These are phyloP conservation scores for Poeciliopsis retropinna DNA, from an alignment of 2,113 vertebrate genomes.

Conservation along the genomic window DNA sequence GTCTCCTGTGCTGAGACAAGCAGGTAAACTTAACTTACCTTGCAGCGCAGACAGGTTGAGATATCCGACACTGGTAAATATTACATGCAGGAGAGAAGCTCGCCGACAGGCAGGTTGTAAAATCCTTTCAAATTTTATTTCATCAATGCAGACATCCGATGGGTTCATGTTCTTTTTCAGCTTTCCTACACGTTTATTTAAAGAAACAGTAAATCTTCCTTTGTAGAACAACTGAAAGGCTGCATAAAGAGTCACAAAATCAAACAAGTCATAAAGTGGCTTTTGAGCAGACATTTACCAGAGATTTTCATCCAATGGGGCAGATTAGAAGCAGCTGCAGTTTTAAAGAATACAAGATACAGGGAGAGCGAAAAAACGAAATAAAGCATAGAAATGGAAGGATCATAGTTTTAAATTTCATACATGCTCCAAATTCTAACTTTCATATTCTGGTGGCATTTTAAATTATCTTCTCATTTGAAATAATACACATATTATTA, in stretches of 20 bases:
- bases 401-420: too few species aligned
- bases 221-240: not conserved
- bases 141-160: slow-evolving; percentile 21
- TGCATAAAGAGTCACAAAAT: not conserved
- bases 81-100: slow-evolving; percentile 68
- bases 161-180: slow-evolving; percentile 1
- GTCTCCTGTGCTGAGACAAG: slow-evolving; percentile 46
- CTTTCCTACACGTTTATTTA: not conserved
- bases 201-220: slow-evolving; percentile 2
- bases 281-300: slow-evolving; percentile 1
- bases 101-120: slow-evolving; percentile 53
- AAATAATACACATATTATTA: too few species aligned
- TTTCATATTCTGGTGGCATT: too few species aligned
- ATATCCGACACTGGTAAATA: slow-evolving; percentile 77
- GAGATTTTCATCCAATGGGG: not conserved
- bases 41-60: slow-evolving; percentile 57
- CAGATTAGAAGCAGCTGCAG: not conserved
- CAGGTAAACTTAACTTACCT: slow-evolving; percentile 66
- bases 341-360: not conserved
- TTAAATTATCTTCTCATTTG: too few species aligned
- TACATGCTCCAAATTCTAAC: too few species aligned
- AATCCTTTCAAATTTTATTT: slow-evolving; percentile 21
- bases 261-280: not conserved
- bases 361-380: not conserved
- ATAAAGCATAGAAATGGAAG: not conserved